Evolutionary conservation across 2,888 invertebrate genomes (phyloP), one percentile per base, ranked within the genome.

Genomic region (Melolontha melolontha): DNA sequence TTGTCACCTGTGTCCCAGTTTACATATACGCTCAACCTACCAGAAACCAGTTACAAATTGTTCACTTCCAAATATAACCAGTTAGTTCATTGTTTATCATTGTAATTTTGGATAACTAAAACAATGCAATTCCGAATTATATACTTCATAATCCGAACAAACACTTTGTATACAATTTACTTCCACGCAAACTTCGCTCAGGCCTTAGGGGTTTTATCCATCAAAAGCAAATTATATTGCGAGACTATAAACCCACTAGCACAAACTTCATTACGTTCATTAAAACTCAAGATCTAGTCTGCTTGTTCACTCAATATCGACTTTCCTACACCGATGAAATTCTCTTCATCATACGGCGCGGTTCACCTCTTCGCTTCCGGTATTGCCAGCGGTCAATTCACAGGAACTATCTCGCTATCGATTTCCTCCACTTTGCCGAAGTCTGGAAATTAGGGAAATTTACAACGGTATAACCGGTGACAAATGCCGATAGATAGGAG

Each of bases 241-340:
- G 47, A 47, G 29, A 47, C 59, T 62, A 10, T 34, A 6, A 34
- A 34, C 34, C 34, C 4, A 34, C 34, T 34, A 34, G 34, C 59
- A 44, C 14, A 47, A 62, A 62, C 59, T 62, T 62, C 59, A 62
- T 62, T 47, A 62, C 49, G 16, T 47, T 62, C 59, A 62, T 62
- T 62, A 62, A 62, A 62, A 62, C 47, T 62, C 34, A 62, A 62
- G 59, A 62, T 62, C 34, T 16, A 47, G 8, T 49, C 22, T 4
- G 10, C 22, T 44, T 44, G 27, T 12, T 47, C 29, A 7, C 17
- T 12, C 34, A 34, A 8, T 8, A 34, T 34, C 34, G 34, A 34
- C 49, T 47, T 47, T 62, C 47, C 22, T 17, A 17, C 39, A 47
- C 17, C 42, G 59, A n/a, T 6, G 6, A 34, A 34, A 62, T 62